Conservation (phyloP, 2,888 invertebrate genomes). For the Dorcus parallelipipedus region DNA sequence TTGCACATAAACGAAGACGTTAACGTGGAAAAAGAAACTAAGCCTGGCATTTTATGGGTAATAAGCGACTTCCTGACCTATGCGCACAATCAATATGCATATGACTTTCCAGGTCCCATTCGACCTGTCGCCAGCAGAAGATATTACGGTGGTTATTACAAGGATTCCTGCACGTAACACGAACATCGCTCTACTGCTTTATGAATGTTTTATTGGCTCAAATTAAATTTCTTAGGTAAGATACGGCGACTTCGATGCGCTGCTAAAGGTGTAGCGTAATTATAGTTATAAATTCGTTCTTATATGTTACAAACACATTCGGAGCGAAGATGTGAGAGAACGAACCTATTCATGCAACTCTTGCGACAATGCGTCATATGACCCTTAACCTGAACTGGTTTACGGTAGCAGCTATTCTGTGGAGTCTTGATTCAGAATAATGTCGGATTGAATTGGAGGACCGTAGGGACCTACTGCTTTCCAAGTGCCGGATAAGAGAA, state of each 20-base stretch:
- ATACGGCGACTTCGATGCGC: conserved; percentile 30
- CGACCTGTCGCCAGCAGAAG: conserved; percentile 40
- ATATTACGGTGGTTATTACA: conserved; percentile 46
- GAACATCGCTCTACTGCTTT: conserved; percentile 37
- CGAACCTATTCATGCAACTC: neutral
- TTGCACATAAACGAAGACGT: too few relatives aligned
- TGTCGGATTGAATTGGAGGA: conserved; percentile 26
- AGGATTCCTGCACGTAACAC: conserved; percentile 43
- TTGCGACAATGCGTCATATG: conserved; percentile 20
- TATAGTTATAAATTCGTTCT: too few relatives aligned
- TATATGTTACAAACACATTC: too few relatives aligned
- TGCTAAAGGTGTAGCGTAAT: too few relatives aligned
- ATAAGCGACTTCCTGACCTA: conserved; percentile 16
- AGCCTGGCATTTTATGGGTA: neutral
- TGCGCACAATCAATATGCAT: conserved; percentile 31
- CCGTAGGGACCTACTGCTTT: conserved; percentile 22
- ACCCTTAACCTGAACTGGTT: conserved; percentile 22
- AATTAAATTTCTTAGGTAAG: conserved; percentile 45
- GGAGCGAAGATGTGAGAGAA: too few relatives aligned
- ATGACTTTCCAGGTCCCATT: conserved; percentile 35
- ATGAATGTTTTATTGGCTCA: conserved; percentile 47
- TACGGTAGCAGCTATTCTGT: conserved; percentile 24
- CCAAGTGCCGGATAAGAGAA: conserved; percentile 25
- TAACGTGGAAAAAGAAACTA: too few relatives aligned
- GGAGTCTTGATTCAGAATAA: conserved; percentile 28